Evolutionary conservation across 1,140 invertebrate species (phyloP), one percentile per base, ranked within the genome.

Genomic region (Metopolophium dirhodum): DNA sequence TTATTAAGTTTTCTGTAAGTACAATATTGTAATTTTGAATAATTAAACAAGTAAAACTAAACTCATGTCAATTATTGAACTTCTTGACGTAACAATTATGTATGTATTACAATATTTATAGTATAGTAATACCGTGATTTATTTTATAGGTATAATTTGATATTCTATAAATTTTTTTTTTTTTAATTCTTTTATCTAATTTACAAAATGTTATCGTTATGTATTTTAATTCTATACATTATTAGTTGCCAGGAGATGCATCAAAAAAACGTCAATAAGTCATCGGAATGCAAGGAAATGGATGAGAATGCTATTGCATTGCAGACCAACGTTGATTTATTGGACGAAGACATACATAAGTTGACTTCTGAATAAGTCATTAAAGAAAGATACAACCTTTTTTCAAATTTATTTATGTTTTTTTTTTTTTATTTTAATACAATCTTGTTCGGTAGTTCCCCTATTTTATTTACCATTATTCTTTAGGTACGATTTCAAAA

Each of bases 221-320:
- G 22, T 47, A 30, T 22, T 49, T 23, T 20, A 85, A 85, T 49
- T 20, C 30, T 68, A 4, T n/a, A 14, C 9, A n/a, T 61, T 90
- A 35, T 45, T 68, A 90, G 89, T 45, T 90, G 45, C 26, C 89
- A 68, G 47, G 57, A 90, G 7, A 90, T 90, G n/a, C 54, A 90
- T 41, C 54, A 68, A 30, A 90, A 68, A 1, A 90, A 90, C 14
- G 37, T n/a, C 37, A 61, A 45, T 18, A 68, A 61, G 37, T 45
- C 37, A 30, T 68, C 30, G 54, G 23, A 26, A 23, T 68, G 54
- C 89, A 68, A 90, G 22, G 89, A 90, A 90, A 61, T 90, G 37
- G 89, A 90, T 8, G 7, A 90, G 35, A 90, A 90, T 18, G 41
- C 37, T 45, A 2, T 41, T 45, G 6, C 23, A 90, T 9, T 90